Evolutionary conservation across 2,113 vertebrate genomes (phyloP).

Genomic region (Pantherophis guttatus): DNA sequence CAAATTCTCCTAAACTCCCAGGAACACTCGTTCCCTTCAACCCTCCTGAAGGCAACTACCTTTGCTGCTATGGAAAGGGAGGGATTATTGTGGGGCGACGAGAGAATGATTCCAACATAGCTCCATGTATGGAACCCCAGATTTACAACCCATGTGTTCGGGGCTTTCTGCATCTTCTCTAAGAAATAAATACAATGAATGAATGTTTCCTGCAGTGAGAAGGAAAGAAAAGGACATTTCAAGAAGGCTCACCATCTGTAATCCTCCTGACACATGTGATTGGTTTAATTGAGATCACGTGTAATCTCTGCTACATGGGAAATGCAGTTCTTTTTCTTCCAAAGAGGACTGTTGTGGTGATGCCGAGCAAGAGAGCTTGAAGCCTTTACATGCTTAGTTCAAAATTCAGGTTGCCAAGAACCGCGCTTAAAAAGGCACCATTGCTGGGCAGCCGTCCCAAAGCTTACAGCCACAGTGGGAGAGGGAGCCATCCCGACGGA

Average conservation of each 20-base stretch:
- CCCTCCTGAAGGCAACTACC: background rate
- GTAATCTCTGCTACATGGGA: too few relatives aligned
- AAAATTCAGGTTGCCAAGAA: background rate
- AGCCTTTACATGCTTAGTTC: background rate
- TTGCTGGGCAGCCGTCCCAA: background rate
- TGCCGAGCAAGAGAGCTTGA: too few relatives aligned
- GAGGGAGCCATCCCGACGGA: background rate
- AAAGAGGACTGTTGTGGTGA: background rate
- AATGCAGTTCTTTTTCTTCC: too few relatives aligned
- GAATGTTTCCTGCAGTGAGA: background rate
- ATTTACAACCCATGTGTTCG: background rate
- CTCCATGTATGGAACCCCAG: background rate
- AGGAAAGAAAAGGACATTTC: background rate
- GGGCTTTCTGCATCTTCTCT: background rate
- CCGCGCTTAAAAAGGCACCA: background rate
- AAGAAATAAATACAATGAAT: background rate
- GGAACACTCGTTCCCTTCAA: background rate
- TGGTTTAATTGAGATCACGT: background rate
- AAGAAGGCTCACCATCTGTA: background rate
- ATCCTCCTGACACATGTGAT: background rate
- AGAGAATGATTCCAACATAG: background rate
- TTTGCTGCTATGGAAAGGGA: background rate
- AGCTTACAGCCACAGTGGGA: background rate
- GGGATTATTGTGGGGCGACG: too few relatives aligned
- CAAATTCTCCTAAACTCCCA: too few relatives aligned